phyloP scores from a whole-genome alignment of 2,888 invertebrate species.

The Drosophila trichaetosa region DNA sequence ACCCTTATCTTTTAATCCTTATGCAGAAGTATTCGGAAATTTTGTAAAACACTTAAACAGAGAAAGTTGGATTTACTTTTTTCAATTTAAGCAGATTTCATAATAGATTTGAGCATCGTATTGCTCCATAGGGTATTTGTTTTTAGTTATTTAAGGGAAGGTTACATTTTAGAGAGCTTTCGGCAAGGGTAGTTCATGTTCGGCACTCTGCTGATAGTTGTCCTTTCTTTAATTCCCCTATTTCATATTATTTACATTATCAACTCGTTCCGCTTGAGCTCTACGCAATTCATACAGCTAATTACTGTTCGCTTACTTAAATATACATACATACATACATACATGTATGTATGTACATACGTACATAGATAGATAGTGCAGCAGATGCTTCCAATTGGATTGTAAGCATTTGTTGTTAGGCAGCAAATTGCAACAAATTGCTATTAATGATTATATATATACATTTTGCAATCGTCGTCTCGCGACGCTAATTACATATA shows the following conservation, averaged over 20 bases:
- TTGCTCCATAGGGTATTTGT: background rate
- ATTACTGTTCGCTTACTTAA: constrained; percentile 24
- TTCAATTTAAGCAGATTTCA: background rate
- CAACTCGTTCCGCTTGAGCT: constrained; percentile 34
- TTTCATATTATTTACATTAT: constrained; percentile 14
- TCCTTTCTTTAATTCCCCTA: background rate
- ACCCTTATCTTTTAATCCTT: background rate
- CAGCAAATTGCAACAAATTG: constrained; percentile 60
- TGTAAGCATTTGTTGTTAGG: constrained; percentile 47
- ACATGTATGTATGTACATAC: too few relatives aligned
- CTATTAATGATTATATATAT: constrained; percentile 36
- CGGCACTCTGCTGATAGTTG: background rate
- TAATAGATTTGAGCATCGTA: background rate
- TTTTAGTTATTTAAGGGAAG: background rate
- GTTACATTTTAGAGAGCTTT: background rate
- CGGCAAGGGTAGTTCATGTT: constrained; percentile 2
- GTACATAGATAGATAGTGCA: background rate
- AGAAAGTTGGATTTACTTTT: background rate
- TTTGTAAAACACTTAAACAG: background rate
- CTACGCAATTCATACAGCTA: constrained; percentile 33
- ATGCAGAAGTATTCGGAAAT: background rate
- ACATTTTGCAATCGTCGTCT: constrained; percentile 22
- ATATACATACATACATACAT: background rate
- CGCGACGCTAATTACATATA: constrained; percentile 7
- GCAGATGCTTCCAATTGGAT: constrained; percentile 7